These are phyloP conservation scores for Phylloscopus trochiloides DNA, from an alignment of 2,113 vertebrate genomes.

Conservation along the genomic window DNA sequence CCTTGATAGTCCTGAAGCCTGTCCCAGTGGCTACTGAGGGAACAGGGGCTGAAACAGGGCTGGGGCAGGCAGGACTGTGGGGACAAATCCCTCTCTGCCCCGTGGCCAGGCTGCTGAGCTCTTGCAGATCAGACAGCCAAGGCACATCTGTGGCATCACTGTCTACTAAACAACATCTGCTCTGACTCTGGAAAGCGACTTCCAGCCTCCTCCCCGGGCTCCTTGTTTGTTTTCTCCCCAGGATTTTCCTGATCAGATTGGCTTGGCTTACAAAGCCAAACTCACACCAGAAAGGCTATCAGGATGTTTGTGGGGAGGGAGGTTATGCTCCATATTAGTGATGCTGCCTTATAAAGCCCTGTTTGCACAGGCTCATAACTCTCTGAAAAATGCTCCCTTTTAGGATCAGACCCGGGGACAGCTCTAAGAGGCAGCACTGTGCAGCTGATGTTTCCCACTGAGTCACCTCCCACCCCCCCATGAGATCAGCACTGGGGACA, in stretches of 20 bases:
- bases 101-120: rapidly evolving
- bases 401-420: rapidly evolving
- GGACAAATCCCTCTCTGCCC: not conserved
- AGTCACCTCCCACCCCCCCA: not conserved
- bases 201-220: not conserved
- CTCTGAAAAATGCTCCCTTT: not conserved
- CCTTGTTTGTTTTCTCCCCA: conserved; percentile 46
- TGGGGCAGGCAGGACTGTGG: rapidly evolving
- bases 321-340: not conserved
- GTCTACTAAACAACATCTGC: conserved; percentile 20
- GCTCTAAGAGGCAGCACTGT: not conserved
- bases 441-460: not conserved
- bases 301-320: conserved; percentile 22
- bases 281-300: conserved; percentile 32
- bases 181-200: not conserved
- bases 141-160: conserved; percentile 25
- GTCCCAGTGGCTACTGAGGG: not conserved
- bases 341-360: conserved; percentile 41
- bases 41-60: not conserved
- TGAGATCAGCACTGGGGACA: not conserved
- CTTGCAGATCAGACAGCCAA: not conserved
- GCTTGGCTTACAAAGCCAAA: conserved; percentile 26
- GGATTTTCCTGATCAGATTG: conserved; percentile 48
- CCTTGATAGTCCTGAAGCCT: not conserved
- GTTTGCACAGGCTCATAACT: not conserved